Evolutionary conservation across 2,113 vertebrate species (phyloP), one percentile per base, ranked within the genome.

Genomic region (Rhea pennata): DNA sequence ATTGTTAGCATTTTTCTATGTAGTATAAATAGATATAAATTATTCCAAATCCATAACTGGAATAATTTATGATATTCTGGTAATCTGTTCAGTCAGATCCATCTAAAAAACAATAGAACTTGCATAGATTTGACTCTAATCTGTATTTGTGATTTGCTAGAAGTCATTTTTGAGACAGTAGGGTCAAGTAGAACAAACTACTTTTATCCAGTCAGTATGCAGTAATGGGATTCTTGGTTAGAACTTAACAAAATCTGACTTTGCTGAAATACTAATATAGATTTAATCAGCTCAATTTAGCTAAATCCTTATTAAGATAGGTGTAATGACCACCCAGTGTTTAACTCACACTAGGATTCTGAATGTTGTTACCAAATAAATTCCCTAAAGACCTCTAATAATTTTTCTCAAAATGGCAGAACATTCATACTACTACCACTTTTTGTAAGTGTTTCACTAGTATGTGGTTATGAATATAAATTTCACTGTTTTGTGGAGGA

Each of bases 241-340:
- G 83, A 96, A 97, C 39, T 53, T 93, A 83, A 92, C 74, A 82
- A 96, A 94, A 93, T 86, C 87, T 94, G 85, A 89, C 71, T 95
- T 92, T 94, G 58, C 42, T 92, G 74, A 96, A 95, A 88, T 82
- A 88, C 64, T 95, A 90, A 96, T 64, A 86, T 44, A 93, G 62
- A 93, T 96, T 79, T 93, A 96, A 97, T 95, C 85, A 95, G 91
- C 83, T 97, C 10, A 1, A 40, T 95, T 87, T 71, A 95, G 75
- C 62, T 88, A 95, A 97, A 96, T 86, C 87, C 93, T 84, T 73
- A 92, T 76, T 95, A 93, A 89, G 62, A 95, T 71, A 39, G 79
- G 53, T 92, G 51, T 76, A 97, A 92, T 89, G 89, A 90, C 71
- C 77, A 92, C 69, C 24, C 27, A 95, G 53, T 24, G 36, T 93